A percentile compares a stretch with the other conserved stretches of the same genome.
These are phyloP conservation scores for Pollenia amentaria DNA, from an alignment of 2,888 invertebrate genomes.

Conservation along the genomic window DNA sequence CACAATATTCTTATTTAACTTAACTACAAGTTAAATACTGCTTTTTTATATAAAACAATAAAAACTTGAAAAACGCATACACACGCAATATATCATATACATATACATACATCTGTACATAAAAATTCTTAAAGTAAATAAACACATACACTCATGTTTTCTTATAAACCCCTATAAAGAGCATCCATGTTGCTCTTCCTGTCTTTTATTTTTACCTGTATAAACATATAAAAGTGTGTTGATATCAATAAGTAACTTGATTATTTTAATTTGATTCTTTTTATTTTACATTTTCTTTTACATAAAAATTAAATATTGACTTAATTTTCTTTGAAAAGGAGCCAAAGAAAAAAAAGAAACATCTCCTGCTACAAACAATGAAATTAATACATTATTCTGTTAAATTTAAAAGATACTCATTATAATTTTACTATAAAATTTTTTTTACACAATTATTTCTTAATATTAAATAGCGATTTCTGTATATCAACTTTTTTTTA, in stretches of 20 bases:
- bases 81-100: too few species aligned
- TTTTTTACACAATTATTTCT: not conserved
- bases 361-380: not conserved
- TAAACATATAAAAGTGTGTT: not conserved
- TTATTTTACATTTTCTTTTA: not conserved
- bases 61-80: too few species aligned
- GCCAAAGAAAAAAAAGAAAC: not conserved
- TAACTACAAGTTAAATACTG: constrained; percentile 5
- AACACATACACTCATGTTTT: not conserved
- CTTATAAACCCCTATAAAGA: not conserved
- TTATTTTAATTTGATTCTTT: constrained; percentile 39
- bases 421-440: constrained; percentile 42
- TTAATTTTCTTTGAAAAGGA: constrained; percentile 21
- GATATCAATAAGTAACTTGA: constrained; percentile 39
- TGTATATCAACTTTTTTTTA: not conserved
- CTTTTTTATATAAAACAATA: too few species aligned
- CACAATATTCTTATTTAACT: not conserved
- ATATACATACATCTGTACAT: not conserved
- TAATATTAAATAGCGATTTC: not conserved
- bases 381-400: constrained; percentile 43
- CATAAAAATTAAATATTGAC: constrained; percentile 38
- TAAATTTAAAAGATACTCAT: constrained; percentile 23
- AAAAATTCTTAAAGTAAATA: not conserved
- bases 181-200: not conserved
- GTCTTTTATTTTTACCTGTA: not conserved